Evolutionary conservation across 2,888 invertebrate genomes (phyloP).

Genomic region (Plebejus argus): DNA sequence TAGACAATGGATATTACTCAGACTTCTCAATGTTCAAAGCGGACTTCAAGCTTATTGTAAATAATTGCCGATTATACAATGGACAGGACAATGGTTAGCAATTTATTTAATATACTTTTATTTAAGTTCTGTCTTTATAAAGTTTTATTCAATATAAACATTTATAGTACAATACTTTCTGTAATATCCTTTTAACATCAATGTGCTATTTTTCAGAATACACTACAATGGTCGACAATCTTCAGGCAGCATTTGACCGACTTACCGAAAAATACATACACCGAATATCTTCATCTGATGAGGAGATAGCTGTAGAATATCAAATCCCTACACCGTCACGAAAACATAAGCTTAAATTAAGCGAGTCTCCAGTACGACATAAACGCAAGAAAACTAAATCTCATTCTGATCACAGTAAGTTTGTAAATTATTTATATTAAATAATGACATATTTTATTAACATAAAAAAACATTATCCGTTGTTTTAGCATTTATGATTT

Average conservation of each 20-base stretch:
- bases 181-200: not conserved
- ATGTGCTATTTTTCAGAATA: slow-evolving; percentile 84
- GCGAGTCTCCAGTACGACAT: slow-evolving; percentile 62
- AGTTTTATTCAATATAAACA: not conserved
- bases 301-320: slow-evolving; percentile 86
- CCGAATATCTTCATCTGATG: slow-evolving; percentile 89
- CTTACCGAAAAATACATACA: slow-evolving; percentile 92
- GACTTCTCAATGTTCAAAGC: slow-evolving; percentile 90
- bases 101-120: not conserved
- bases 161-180: not conserved
- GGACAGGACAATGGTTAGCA: slow-evolving; percentile 93
- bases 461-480: too few species aligned
- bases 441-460: not conserved
- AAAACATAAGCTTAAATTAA: slow-evolving; percentile 68
- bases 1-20: slow-evolving; percentile 90
- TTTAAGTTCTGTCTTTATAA: not conserved
- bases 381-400: slow-evolving; percentile 71
- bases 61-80: slow-evolving; percentile 95
- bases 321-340: slow-evolving; percentile 74
- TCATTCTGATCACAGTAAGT: slow-evolving; percentile 54
- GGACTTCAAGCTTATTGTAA: slow-evolving; percentile 95
- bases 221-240: slow-evolving; percentile 92
- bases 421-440: slow-evolving; percentile 9
- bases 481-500: not conserved
- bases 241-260: slow-evolving; percentile 90